Evolutionary conservation across 2,113 vertebrate genomes (phyloP), one percentile per base, ranked within the genome.

Genomic region (Sapajus apella): DNA sequence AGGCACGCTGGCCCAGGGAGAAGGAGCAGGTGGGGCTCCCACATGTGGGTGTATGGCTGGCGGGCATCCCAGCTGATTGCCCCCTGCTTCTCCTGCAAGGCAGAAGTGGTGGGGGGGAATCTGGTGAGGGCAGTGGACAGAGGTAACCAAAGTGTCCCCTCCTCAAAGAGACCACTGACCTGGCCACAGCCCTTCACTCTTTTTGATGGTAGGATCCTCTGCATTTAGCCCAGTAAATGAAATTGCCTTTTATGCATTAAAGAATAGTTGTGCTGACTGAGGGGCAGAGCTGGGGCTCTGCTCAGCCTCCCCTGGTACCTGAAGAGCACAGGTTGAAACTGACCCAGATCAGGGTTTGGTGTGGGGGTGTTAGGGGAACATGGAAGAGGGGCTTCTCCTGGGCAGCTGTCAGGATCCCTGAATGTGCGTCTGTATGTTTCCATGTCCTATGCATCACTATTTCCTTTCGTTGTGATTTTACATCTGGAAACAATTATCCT

Each of bases 1-100:
- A 58, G 25, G 23, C 10, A 8, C 8, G 32, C 30, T 32, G 0
- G 0, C 16, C 70, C 1, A 4, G n/a, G 43, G 27, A 76, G 58
- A 27, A 45, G 82, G 56, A 45, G 25, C 5, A 4, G 2, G 32
- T 27, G 80, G 25, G 8, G 37, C 6, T 35, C 37, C 30, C 52
- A 55, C 40, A 23, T 25, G 18, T 72, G 23, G 25, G 37, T 30
- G 8, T n/a, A 21, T 37, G 25, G 40, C 43, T 90, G 91, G 79
- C 35, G 21, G 35, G 45, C 12, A 32, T n/a, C n/a, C 43, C 32
- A 27, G 87, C 68, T 16, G 12, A 21, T 5, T 43, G 45, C 20
- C 16, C 35, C 17, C 35, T 64, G 61, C 45, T 85, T 79, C 10
- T 37, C 37, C 55, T 90, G 21, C 30, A 25, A 10, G 2, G 17